Evolutionary conservation across 1,140 invertebrate genomes (phyloP).

Genomic region (fruit fly (Drosophila melanogaster)): Release_6_plus_ISO1_MT NT_033777.3:11480501-11481000

Average conservation of each 20-base stretch:
- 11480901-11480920: slow-evolving; percentile 75
- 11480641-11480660: slow-evolving; percentile 38
- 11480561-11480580: slow-evolving; percentile 4
- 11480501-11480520: not conserved
- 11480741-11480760: slow-evolving; percentile 36
- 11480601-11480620: slow-evolving; percentile 68
- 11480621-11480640: slow-evolving; percentile 81
- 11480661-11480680: slow-evolving; percentile 72
- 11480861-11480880: slow-evolving; percentile 30
- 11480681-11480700: slow-evolving; percentile 78
- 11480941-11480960: slow-evolving; percentile 1
- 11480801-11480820: slow-evolving; percentile 38
- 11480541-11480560: not conserved
- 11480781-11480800: slow-evolving; percentile 44
- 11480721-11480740: slow-evolving; percentile 31
- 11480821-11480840: slow-evolving; percentile 13
- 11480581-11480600: slow-evolving; percentile 30
- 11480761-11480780: slow-evolving; percentile 53
- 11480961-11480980: not conserved
- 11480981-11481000: not conserved
- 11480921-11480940: slow-evolving; percentile 73
- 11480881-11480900: slow-evolving; percentile 54
- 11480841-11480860: slow-evolving; percentile 65
- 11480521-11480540: not conserved
- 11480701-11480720: slow-evolving; percentile 36